Base-by-base conservation (phyloP, 1,140 invertebrate genomes). In the Zaprionus vittiger region DNA sequence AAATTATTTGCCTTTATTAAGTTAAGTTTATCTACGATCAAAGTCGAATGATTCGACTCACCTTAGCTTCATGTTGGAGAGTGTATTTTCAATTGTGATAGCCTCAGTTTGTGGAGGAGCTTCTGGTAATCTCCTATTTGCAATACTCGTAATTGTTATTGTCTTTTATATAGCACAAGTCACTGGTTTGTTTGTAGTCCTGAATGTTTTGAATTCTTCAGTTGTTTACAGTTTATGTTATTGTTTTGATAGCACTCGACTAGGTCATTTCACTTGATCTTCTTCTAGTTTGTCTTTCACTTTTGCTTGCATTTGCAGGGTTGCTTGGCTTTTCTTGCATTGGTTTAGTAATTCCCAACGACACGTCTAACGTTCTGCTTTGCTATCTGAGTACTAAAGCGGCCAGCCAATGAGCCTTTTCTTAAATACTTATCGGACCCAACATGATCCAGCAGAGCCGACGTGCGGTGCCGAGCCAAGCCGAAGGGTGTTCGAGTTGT, bases 1-100 rank as follows among this genome's bases (percentile, higher is more conserved):
- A 41, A 67, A 44, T 56, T 56, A 6, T 14, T 63, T 41, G n/a
- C 22, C 31, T 11, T 37, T 57, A 38, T 56, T 49, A 49, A 54
- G 22, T 56, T 26, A 49, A 34, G 1, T 11, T 56, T 52, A 5
- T 34, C 77, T 65, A 24, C 31, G 20, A 49, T 72, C 56, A 26
- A 69, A 61, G 24, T 69, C 22, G n/a, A 17, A 26, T 20, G 41
- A 14, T 28, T 37, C 14, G 17, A 34, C 74, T 77, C 20, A 87
- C 83, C 83, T 87, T 67, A 87, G 73, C 76, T 87, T 87, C 83
- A 87, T 87, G 56, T 80, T 89, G 79, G 56, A 66, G 38, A 86
- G 52, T 78, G 70, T 83, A 73, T 68, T 77, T 75, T 89, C 81
- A 89, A 86, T 86, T 73, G 62, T 85, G 63, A 37, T 68, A 65